Conservation (phyloP, 1,140 invertebrate genomes). For the Helicoverpa armigera region DNA sequence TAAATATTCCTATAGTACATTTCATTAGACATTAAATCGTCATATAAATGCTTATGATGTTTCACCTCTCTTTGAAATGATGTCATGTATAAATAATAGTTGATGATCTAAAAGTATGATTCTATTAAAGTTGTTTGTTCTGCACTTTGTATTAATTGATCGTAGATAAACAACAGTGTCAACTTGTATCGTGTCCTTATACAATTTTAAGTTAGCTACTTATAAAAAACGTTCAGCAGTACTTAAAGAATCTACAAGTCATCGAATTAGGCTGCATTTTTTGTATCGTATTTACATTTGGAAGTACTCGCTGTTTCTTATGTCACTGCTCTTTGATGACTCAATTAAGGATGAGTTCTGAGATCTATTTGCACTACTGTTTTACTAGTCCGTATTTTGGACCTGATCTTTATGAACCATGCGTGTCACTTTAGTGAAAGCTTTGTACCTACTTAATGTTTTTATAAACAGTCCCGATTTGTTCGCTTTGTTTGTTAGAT, state of each 20-base stretch:
- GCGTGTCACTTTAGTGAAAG: too few species aligned
- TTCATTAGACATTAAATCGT: slow-evolving; percentile 5
- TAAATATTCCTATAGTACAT: neutral
- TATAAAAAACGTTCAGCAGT: slow-evolving; percentile 5
- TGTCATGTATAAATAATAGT: slow-evolving; percentile 26
- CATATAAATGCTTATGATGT: slow-evolving; percentile 23
- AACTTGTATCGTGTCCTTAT: neutral
- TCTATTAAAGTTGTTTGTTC: slow-evolving; percentile 30
- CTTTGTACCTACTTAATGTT: too few species aligned
- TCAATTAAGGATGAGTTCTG: too few species aligned
- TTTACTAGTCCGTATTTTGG: too few species aligned
- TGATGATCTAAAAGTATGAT: slow-evolving; percentile 42
- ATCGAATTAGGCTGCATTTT: slow-evolving; percentile 4
- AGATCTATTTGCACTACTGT: too few species aligned
- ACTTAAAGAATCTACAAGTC: slow-evolving; percentile 1
- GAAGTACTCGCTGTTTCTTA: slow-evolving; percentile 1
- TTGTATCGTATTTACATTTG: slow-evolving; percentile 13
- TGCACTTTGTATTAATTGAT: slow-evolving; percentile 18
- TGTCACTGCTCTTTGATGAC: neutral
- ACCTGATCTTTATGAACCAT: too few species aligned
- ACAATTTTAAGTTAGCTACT: neutral
- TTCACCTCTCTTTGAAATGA: slow-evolving; percentile 29
- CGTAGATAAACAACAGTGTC: slow-evolving; percentile 13
- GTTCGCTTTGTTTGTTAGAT: too few species aligned
- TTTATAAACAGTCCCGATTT: too few species aligned